Evolutionary conservation across 2,113 vertebrate genomes (phyloP).

Genomic region (Lycocorax pyrrhopterus): DNA sequence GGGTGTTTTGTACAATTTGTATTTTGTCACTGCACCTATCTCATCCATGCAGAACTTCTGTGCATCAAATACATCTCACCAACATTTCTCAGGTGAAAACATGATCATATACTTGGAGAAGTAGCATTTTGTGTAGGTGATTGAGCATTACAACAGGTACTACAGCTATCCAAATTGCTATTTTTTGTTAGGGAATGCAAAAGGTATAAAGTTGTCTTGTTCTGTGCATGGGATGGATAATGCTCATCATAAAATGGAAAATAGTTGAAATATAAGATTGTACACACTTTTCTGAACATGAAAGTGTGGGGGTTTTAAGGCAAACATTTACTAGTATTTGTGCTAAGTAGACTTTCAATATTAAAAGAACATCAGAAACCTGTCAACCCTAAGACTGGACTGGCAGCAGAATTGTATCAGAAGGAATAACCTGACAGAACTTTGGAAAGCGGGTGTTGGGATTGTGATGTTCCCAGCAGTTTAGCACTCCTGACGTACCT

Average conservation of each 20-base stretch:
- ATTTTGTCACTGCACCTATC: neutral
- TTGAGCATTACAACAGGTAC: neutral
- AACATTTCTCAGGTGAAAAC: neutral
- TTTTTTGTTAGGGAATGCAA: neutral
- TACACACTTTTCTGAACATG: neutral
- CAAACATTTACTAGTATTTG: neutral
- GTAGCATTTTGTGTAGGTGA: neutral
- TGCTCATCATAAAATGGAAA: neutral
- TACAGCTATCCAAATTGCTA: neutral
- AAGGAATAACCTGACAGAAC: neutral
- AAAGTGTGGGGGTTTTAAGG: neutral
- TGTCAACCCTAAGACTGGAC: neutral
- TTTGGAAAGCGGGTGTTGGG: neutral
- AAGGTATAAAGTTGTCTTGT: neutral
- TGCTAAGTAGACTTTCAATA: neutral
- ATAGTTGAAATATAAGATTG: neutral
- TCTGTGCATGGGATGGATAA: neutral
- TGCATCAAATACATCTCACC: neutral
- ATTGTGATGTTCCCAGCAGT: neutral
- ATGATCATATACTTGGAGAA: neutral
- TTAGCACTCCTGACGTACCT: neutral
- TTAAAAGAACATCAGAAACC: neutral
- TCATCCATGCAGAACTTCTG: neutral
- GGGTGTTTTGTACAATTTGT: neutral
- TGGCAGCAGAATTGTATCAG: neutral